A percentile compares a stretch with the other conserved stretches of the same genome.
Conservation (phyloP, 2,888 invertebrate genomes). For the Willowsia nigromaculata region DNA sequence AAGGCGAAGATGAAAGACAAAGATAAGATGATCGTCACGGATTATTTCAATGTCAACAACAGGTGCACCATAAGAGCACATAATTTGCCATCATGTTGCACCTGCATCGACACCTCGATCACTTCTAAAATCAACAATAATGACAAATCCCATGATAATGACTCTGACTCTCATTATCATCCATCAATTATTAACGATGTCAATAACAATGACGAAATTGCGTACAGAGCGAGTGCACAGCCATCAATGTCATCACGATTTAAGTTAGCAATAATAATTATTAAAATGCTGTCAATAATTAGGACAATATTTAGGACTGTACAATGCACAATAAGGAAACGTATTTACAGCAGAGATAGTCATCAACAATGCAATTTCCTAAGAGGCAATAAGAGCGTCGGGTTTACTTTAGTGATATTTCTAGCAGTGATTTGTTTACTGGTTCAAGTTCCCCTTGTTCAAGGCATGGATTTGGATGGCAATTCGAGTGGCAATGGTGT, state of each 20-base stretch:
- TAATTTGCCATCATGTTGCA: not conserved
- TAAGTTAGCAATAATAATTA: constrained; percentile 30
- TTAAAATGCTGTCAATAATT: constrained; percentile 50
- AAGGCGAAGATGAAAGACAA: not conserved
- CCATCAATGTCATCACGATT: constrained; percentile 25
- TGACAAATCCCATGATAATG: constrained; percentile 11
- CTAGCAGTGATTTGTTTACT: constrained; percentile 25
- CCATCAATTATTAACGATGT: not conserved
- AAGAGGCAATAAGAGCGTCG: not conserved
- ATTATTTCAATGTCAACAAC: not conserved
- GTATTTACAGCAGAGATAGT: not conserved
- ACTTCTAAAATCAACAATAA: not conserved
- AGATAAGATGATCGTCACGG: constrained; percentile 8
- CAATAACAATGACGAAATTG: constrained; percentile 23
- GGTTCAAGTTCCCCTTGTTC: constrained; percentile 2
- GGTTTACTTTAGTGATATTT: constrained; percentile 18
- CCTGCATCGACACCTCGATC: not conserved
- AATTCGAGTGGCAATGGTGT: constrained; percentile 32
- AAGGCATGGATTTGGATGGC: constrained; percentile 42
- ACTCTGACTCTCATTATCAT: constrained; percentile 6
- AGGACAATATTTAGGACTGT: constrained; percentile 48
- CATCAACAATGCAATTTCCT: constrained; percentile 22
- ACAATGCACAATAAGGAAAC: constrained; percentile 19
- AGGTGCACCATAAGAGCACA: not conserved
- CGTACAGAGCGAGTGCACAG: not conserved